Base-by-base conservation (phyloP, 2,888 invertebrate genomes). In the Dorcus hopei region DNA sequence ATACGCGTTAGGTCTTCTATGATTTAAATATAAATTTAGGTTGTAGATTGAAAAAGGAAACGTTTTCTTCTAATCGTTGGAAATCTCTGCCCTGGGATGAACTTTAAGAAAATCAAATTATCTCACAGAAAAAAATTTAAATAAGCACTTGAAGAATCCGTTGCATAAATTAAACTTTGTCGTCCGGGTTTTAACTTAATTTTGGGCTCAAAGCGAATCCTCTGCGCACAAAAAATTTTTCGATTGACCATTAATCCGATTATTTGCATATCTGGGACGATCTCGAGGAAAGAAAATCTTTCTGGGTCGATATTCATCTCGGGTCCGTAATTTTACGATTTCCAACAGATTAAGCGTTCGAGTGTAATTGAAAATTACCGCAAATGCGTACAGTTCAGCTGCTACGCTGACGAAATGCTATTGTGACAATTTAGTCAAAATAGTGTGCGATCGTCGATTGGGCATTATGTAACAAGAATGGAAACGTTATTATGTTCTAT, bases 351-450 rank as follows among this genome's bases (percentile, higher is more conserved):
- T 52, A 52, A 52, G 40, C 52, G 23, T 23, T 38, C 52, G 38
- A 52, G 52, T 52, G 52, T 38, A 38, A 38, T 52, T 40, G 52
- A 52, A 39, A 19, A 40, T 33, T 38, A 41, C 52, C 40, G 23
- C 14, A 52, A 23, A 52, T 39, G 38, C 16, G 38, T 56, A 47
- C 56, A 51, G 52, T 56, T 59, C 62, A 64, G 61, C 64, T 64
- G 64, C 53, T 48, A 47, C 48, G 52, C 57, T 62, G 64, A 64
- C 64, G 61, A 59, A 14, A 59, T 53, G 61, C 60, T 62, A 62
- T 64, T 64, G 64, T 62, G 64, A 64, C 64, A 62, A 62, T 62
- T 51, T 59, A 60, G 64, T 62, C 64, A 64, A 64, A 64, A 64
- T 64, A 64, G 57, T 49, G 40, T 50, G 23, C 38, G 57, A 61